Base-by-base conservation (phyloP, 2,888 invertebrate genomes). In the Heteropelma amictum region DNA sequence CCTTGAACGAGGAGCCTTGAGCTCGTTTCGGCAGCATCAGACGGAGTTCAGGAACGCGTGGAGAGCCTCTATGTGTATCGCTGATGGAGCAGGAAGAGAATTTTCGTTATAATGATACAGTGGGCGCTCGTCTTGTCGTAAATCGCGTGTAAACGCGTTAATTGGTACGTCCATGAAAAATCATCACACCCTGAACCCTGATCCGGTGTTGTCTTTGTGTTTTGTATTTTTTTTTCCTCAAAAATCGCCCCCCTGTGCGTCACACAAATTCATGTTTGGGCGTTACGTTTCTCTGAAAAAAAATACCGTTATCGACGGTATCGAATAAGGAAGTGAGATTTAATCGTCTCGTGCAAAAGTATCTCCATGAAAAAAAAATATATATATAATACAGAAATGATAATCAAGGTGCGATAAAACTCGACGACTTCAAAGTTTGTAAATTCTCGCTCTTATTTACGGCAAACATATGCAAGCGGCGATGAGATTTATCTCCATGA, bases 1-100 rank as follows among this genome's bases (percentile, higher is more conserved):
- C 75, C 75, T 75, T 75, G 75, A 71, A 61, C 38, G 49, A n/a
- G n/a, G n/a, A 75, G 49, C 75, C 71, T 75, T 75, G 75, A 75
- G 75, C 75, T 75, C 71, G 67, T 42, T 71, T 71, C 71, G 61
- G 54, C n/a, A n/a, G 61, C 61, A 65, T 70, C 64, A 12, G 38
- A 42, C 71, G 61, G 49, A 49, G 63, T 63, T 63, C 61, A 53
- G 56, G 64, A 58, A 53, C 64, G 56, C 61, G 61, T 38, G 42
- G 53, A 49, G 63, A 60, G 45, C 47, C 35, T 67, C 61, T 61
- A 30, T 49, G 60, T 38, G 49, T 38, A 14, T 61, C 61, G 49
- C 33, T 53, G 35, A 45, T 5, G n/a, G 14, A 19, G 38, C 23
- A 33, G n/a, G 21, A 38, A n/a, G 7, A 65, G 60, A 23, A 51